Base-by-base conservation (phyloP, 2,888 invertebrate species). In the Brenthis hecate region DNA sequence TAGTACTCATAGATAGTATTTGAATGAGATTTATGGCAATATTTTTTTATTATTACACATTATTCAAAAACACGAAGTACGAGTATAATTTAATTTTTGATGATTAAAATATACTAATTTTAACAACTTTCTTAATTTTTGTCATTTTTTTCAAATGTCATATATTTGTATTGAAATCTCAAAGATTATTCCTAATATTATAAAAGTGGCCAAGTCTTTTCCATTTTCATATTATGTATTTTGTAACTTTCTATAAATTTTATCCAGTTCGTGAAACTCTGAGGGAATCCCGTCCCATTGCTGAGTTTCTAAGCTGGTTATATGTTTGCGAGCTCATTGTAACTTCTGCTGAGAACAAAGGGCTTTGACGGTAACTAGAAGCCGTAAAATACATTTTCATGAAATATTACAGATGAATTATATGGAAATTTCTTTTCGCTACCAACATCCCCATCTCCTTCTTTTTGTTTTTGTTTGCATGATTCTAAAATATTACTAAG, bases 251-350 rank as follows among this genome's bases (percentile, higher is more conserved):
- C 53, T 3, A 47, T 48, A 55, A 66, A 67, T 67, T 62, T 67
- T 51, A 67, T 62, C 43, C 62, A 28, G 32, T 56, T 62, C 56
- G 54, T 43, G 23, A 50, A 62, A 67, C 61, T 67, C 50, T 61
- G 61, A 62, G 66, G 50, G 51, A 56, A 67, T 67, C 56, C 56
- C 36, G 56, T 67, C 55, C 55, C 43, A 61, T 56, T 56, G 56
- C 28, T 56, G 66, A 67, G 51, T 56, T 67, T 62, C 50, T 67
- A 67, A 67, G 66, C 66, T 62, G 61, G 61, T 62, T 66, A 61
- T 67, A 67, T 67, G 66, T 67, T 62, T 62, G 56, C 58, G 60
- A 64, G 61, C 51, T 67, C 61, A 56, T 67, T 67, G 60, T 67
- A 67, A 67, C 66, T 67, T 67, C 48, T 56, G 56, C 32, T 55